Percentiles rank a stretch among this genome's conserved stretches.
These are phyloP conservation scores for Montipora sp. DNA, from an alignment of 64 coral and sea anemone genomes.

Conservation along the genomic window DNA sequence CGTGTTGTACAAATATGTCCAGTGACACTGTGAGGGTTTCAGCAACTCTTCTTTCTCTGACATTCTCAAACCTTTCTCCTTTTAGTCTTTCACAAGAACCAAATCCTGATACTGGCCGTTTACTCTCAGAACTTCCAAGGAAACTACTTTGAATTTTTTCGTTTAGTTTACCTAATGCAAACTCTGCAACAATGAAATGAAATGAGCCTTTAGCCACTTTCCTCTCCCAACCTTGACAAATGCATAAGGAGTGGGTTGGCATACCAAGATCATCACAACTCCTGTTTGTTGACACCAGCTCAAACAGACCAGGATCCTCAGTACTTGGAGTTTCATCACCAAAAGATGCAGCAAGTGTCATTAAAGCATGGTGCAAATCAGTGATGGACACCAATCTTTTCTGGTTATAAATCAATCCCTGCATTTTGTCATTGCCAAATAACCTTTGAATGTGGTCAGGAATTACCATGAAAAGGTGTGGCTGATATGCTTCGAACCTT, in stretches of 20 bases:
- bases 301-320: slow-evolving; percentile 32
- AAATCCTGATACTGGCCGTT: slow-evolving; percentile 23
- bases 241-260: slow-evolving; percentile 50
- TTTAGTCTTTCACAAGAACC: slow-evolving; percentile 57
- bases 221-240: slow-evolving; percentile 73
- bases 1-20: slow-evolving; percentile 33
- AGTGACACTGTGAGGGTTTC: slow-evolving; percentile 19
- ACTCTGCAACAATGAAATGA: slow-evolving; percentile 66
- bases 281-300: slow-evolving; percentile 28
- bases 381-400: slow-evolving; percentile 45
- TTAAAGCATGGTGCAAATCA: slow-evolving; percentile 62
- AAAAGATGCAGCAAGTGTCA: slow-evolving; percentile 37
- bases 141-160: slow-evolving; percentile 47
- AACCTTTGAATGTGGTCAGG: slow-evolving; percentile 38
- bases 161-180: slow-evolving; percentile 67
- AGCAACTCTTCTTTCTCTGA: slow-evolving; percentile 16
- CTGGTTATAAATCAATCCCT: slow-evolving; percentile 63
- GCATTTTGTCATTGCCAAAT: slow-evolving; percentile 48
- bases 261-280: slow-evolving; percentile 69
- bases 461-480: slow-evolving; percentile 66
- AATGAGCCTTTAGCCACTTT: slow-evolving; percentile 48
- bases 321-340: background rate
- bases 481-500: slow-evolving; percentile 72
- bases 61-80: slow-evolving; percentile 40
- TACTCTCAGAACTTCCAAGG: background rate